Base-by-base conservation (phyloP, 2,888 invertebrate genomes). In the Marronus borbonicus region DNA sequence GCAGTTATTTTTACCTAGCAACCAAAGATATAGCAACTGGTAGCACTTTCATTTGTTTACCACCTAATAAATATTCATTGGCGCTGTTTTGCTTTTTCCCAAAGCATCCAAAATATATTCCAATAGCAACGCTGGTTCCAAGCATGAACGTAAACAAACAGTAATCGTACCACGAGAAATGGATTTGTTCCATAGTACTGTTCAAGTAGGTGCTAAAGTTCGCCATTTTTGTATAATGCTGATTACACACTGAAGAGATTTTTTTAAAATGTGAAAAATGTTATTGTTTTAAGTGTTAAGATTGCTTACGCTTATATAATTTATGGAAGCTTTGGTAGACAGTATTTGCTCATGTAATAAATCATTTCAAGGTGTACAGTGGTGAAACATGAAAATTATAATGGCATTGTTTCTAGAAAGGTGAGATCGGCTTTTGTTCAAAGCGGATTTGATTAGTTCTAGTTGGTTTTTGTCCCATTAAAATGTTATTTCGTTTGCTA, bases 11-110 rank as follows among this genome's bases (percentile, higher is more conserved):
- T 88, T 86, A 93, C 93, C 93, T 93, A 1, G 94, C 92, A 82
- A 93, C 90, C 3, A 95, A 88, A 20, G 93, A 94, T 87, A 94
- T 89, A 1, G 93, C 91, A 77, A 94, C 91, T 0, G 94, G 94
- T 82, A 94, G 90, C 28, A 92, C 90, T 0, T 91, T 91, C 93
- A 94, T 93, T 83, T 91, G 91, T 85, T 93, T 92, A 14, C 92
- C 92, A 20, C 93, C 94, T 86, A 93, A 90, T 64, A 94, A 86
- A 85, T 94, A 94, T 74, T 94, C 93, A 10, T 90, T 88, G 0
- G 93, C 92, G 0, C 92, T 92, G 80, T 91, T 90, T 82, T 91
- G 90, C 79, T 90, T 90, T 20, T 87, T 89, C 28, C 88, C 87
- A 80, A 89, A 89, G 81, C 87, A 90, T 20, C 91, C 92, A 83